phyloP scores from a whole-genome alignment of 64 coral and sea anemone genomes.

The Pachyseris speciosa region DNA sequence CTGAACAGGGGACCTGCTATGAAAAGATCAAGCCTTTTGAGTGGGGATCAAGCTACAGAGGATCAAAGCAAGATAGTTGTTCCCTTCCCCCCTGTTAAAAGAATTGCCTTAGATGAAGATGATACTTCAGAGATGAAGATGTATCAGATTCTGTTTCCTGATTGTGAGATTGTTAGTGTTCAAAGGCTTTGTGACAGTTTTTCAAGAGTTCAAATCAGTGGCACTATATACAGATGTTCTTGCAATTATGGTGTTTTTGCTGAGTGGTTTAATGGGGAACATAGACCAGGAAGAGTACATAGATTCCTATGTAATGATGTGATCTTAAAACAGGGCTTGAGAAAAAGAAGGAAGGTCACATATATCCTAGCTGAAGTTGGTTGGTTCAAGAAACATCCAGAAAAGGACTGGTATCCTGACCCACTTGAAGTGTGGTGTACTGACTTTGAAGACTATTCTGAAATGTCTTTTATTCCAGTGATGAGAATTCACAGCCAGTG shows the following conservation, averaged over 20 bases:
- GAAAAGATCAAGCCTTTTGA: too few species aligned
- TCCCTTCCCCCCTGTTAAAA: slow-evolving; percentile 17
- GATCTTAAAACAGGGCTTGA: background rate
- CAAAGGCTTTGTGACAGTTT: background rate
- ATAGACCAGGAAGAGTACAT: background rate
- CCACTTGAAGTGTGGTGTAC: too few species aligned
- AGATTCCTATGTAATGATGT: background rate
- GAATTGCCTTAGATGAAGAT: background rate
- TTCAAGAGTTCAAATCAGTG: background rate
- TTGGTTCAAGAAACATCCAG: too few species aligned
- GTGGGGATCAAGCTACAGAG: too few species aligned
- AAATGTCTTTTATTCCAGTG: background rate
- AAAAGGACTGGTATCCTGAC: too few species aligned
- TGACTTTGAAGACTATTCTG: too few species aligned
- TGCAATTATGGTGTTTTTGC: background rate
- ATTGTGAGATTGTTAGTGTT: too few species aligned
- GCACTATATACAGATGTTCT: background rate
- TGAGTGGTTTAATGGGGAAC: slow-evolving; percentile 8
- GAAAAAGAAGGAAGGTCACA: background rate
- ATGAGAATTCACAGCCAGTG: too few species aligned
- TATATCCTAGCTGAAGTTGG: background rate
- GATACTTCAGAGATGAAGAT: background rate
- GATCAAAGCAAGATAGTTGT: background rate
- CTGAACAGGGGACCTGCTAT: too few species aligned
- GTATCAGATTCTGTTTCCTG: background rate